A percentile compares a stretch with the other conserved stretches of the same genome.
Conservation (phyloP, 1,140 invertebrate species). For the Drosophila murphyi region DNA sequence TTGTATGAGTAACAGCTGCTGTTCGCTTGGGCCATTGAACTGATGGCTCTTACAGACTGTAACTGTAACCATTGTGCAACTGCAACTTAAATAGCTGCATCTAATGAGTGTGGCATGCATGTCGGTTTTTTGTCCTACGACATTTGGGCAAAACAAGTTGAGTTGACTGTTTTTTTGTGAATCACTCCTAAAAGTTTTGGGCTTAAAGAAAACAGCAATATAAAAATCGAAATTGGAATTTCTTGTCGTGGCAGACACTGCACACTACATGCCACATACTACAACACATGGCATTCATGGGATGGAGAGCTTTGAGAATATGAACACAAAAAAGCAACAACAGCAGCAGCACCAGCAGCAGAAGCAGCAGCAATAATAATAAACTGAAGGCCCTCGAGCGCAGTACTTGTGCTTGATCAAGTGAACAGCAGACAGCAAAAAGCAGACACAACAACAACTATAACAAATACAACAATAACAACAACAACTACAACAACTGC, state of each 20-base stretch:
- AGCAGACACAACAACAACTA: conserved; percentile 33
- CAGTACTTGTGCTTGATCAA: conserved; percentile 70
- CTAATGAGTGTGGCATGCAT: conserved; percentile 9
- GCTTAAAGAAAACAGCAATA: conserved; percentile 3
- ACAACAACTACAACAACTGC: conserved; percentile 34
- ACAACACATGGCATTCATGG: conserved; percentile 60
- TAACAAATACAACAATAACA: conserved; percentile 15
- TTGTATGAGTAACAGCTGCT: no score
- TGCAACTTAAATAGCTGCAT: conserved; percentile 1
- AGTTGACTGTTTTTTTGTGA: conserved; percentile 29
- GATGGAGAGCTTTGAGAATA: background rate
- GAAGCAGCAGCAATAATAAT: background rate
- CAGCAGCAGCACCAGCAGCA: conserved; percentile 15
- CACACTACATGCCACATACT: conserved; percentile 1
- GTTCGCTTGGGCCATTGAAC: background rate
- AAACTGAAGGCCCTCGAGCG: conserved; percentile 4
- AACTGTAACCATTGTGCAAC: background rate
- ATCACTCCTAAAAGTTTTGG: conserved; percentile 12
- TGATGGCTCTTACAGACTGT: background rate
- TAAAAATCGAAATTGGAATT: conserved; percentile 54
- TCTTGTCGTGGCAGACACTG: conserved; percentile 38
- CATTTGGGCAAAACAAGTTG: conserved; percentile 33
- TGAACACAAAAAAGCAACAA: conserved; percentile 18
- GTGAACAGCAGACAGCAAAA: conserved; percentile 64
- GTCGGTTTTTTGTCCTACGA: conserved; percentile 50